Base-by-base conservation (phyloP, 2,888 invertebrate species). In the Dasysyrphus albostriatus region DNA sequence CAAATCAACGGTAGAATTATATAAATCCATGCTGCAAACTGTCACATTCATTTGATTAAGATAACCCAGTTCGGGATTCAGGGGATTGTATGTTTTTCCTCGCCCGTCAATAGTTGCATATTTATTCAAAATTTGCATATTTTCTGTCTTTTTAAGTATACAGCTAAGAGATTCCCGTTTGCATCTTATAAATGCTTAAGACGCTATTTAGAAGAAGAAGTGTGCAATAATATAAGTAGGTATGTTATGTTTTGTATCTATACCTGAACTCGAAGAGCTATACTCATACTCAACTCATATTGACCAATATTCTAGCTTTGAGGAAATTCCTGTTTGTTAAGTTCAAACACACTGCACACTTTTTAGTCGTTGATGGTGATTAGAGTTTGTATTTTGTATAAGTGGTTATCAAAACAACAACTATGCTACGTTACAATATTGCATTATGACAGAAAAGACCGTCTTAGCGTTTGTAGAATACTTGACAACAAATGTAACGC, bases 271-370 rank as follows among this genome's bases (percentile, higher is more conserved):
- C 32, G 3, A 72, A 70, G 76, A 70, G 83, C 42, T 51, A n/a
- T n/a, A 24, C 19, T 47, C 47, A 16, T 69, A 63, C 79, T 70
- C 83, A 16, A 63, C 79, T 70, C 83, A 16, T 16, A 83, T 83
- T 79, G 83, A 83, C 83, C 83, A 83, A 79, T 79, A 79, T 65
- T n/a, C n/a, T 75, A 74, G 51, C 74, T 79, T 70, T 16, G 47
- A 42, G 14, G 42, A 42, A 42, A 42, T 42, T 42, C 42, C 42
- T 39, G 4, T 4, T 14, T 12, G 12, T 42, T 42, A 1, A 14
- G 14, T 12, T 42, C 42, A 8, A 32, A 39, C 39, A 61, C n/a
- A 61, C 3, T 24, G 39, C 24, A 29, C 61, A 39, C 6, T 59
- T 59, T 59, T 14, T 8, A 42, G 49, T 56, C 10, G 10, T 19